Percentiles rank a stretch among this genome's conserved stretches.
Evolutionary conservation across 2,113 vertebrate species (phyloP).

Genomic region (Centrocercus urophasianus): DNA sequence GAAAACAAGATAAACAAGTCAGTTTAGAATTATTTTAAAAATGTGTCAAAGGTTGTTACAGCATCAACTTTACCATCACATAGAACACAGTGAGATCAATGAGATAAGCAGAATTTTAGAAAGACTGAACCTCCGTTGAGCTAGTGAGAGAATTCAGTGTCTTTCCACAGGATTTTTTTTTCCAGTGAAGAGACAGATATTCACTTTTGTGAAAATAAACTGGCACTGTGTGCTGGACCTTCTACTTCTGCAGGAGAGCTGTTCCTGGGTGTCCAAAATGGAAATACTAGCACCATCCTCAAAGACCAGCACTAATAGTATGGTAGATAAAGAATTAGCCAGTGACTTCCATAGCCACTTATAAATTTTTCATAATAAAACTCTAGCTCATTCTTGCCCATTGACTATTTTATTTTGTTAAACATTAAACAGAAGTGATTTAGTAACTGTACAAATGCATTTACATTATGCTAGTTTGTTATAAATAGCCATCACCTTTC

Average conservation of each 20-base stretch:
- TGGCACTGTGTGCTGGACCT: background rate
- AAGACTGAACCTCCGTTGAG: fast-evolving
- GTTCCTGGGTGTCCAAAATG: background rate
- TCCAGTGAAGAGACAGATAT: background rate
- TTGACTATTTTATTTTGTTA: background rate
- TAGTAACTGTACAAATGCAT: background rate
- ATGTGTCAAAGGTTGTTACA: background rate
- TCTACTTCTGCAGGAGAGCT: background rate
- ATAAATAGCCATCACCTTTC: background rate
- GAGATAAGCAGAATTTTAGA: background rate
- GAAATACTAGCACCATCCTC: background rate
- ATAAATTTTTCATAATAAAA: background rate
- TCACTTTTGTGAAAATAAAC: background rate
- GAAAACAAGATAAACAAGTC: background rate
- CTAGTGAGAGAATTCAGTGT: background rate
- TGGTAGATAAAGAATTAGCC: background rate
- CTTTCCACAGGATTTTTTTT: background rate
- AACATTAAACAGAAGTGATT: background rate
- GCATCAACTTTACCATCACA: background rate
- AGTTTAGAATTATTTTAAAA: background rate
- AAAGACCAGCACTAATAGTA: background rate
- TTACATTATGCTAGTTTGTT: background rate
- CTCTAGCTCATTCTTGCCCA: background rate
- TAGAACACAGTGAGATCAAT: fast-evolving
- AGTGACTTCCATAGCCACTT: background rate